phyloP scores from a whole-genome alignment of 2,888 invertebrate species.

The Parasteatoda lunata region DNA sequence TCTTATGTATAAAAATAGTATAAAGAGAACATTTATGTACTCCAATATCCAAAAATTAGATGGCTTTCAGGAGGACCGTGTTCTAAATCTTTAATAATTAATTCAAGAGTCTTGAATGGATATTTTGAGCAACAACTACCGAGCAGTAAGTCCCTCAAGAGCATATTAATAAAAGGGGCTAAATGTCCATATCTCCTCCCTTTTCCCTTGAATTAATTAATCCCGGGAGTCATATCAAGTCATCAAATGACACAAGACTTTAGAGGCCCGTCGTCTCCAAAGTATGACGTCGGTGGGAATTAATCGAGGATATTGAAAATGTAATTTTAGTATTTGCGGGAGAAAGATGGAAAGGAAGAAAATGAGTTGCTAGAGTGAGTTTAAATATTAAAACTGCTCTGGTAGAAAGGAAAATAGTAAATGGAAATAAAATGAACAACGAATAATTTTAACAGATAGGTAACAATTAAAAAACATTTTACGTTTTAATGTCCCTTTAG shows the following conservation, averaged over 20 bases:
- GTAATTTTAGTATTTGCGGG: neutral
- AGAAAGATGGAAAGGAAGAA: neutral
- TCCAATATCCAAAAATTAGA: no score
- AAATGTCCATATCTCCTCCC: neutral
- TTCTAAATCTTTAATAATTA: neutral
- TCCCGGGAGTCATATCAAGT: conserved; percentile 21
- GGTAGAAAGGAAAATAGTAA: no score
- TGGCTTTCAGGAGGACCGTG: no score
- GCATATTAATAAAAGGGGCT: conserved; percentile 1
- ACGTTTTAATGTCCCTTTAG: no score
- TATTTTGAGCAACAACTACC: neutral
- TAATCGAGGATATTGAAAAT: conserved; percentile 2
- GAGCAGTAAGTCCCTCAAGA: neutral
- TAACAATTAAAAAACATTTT: no score
- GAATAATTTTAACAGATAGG: no score
- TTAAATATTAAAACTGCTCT: no score
- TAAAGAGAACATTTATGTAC: no score
- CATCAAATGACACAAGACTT: conserved; percentile 13
- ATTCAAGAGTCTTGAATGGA: neutral
- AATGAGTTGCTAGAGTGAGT: no score
- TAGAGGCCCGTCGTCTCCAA: neutral
- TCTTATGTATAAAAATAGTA: no score
- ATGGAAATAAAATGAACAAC: no score
- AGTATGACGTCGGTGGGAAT: neutral
- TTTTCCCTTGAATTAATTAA: conserved; percentile 20